Base-by-base conservation (phyloP, 2,113 vertebrate species). In the Pollimyrus isidori region DNA sequence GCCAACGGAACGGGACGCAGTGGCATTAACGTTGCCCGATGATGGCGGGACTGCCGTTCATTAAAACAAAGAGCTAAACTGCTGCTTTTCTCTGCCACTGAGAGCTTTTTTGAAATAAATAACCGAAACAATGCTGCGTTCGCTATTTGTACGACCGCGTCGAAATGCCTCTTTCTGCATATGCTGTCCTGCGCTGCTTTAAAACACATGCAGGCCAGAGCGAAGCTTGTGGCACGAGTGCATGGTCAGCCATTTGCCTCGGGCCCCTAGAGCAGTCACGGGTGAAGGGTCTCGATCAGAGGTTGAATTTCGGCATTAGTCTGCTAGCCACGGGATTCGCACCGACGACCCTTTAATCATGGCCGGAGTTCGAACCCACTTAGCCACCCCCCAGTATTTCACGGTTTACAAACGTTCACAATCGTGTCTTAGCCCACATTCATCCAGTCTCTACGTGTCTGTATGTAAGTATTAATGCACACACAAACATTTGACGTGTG, bases 51-150 rank as follows among this genome's bases (percentile, higher is more conserved):
- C 7, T 49, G 9, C 42, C 42, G 45, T 89, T 53, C 35, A n/a
- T 62, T 89, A 21, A 89, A 89, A 89, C 30, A 19, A 58, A 80
- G 69, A 17, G 49, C 52, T 46, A 84, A 89, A 89, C 21, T 23
- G 53, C 62, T 50, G 26, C 23, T n/a, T 73, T 26, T 82, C 35
- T 45, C 80, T 53, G 35, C 49, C 19, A 45, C 30, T 10, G 26
- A 48, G 49, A 5, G 26, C 10, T 7, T 23, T 50, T 48, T 53
- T 35, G 3, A 52, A n/a, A 21, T 86, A 52, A 11, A 89, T 35
- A 65, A 65, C 62, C 23, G 58, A 65, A 65, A 65, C 58, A 7
- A 26, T 10, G 23, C 58, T 3, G 3, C 58, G 10, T 83, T 86
- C 62, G 23, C n/a, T 26, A 13, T 69, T 30, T 30, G 26, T 1